phyloP scores from a whole-genome alignment of 1,140 invertebrate species.

The Drosophila sucinea region DNA sequence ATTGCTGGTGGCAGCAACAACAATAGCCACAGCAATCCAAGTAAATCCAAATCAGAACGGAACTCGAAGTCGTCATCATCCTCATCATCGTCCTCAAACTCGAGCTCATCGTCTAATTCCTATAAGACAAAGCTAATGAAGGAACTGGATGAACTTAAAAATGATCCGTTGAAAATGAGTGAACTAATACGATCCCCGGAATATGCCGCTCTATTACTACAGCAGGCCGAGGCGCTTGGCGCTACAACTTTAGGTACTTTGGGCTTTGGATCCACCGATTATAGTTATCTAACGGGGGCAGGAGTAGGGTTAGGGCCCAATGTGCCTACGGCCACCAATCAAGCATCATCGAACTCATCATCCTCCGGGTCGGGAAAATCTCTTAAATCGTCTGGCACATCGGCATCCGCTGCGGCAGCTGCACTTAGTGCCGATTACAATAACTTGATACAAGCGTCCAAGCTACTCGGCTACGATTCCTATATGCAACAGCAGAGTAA shows the following conservation, averaged over 20 bases:
- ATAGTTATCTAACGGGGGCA: constrained; percentile 70
- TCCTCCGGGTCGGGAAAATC: constrained; percentile 49
- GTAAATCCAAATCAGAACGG: constrained; percentile 69
- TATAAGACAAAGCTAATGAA: constrained; percentile 82
- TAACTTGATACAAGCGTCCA: constrained; percentile 77
- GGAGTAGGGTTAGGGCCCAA: constrained; percentile 22
- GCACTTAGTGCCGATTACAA: constrained; percentile 76
- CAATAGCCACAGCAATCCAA: constrained; percentile 38
- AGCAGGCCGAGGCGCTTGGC: constrained; percentile 80
- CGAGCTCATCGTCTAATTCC: constrained; percentile 72
- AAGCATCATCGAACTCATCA: constrained; percentile 41
- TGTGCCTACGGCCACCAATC: constrained; percentile 30
- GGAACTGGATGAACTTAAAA: constrained; percentile 79
- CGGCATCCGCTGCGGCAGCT: constrained; percentile 60
- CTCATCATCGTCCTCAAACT: constrained; percentile 70
- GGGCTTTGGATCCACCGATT: constrained; percentile 70
- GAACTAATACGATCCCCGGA: constrained; percentile 80
- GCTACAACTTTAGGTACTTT: constrained; percentile 79
- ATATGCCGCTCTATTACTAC: constrained; percentile 75
- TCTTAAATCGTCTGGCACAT: constrained; percentile 49
- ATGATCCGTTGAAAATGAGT: constrained; percentile 81
- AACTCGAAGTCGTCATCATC: constrained; percentile 68
- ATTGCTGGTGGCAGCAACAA: constrained; percentile 23
- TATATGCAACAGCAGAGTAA: constrained; percentile 77
- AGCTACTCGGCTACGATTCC: constrained; percentile 77